Conservation (phyloP, 2,113 vertebrate genomes). For the Oreochromis tanganicae region DNA sequence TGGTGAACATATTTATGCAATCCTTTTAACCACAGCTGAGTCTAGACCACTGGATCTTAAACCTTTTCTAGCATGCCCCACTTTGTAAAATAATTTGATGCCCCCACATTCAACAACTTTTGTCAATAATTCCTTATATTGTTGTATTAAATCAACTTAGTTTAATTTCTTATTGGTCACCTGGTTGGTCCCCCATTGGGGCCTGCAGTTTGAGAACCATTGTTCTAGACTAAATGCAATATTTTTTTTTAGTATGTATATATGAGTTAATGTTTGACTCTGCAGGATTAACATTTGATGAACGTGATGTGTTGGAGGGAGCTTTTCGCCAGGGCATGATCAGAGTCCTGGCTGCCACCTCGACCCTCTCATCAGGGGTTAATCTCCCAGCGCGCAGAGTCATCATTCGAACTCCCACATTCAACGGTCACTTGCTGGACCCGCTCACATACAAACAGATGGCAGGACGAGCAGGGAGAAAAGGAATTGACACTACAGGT, state of each 20-base stretch:
- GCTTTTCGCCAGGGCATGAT: conserved; percentile 87
- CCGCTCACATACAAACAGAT: conserved; percentile 95
- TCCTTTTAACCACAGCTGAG: not conserved
- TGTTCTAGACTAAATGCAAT: not conserved
- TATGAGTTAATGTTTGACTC: not conserved
- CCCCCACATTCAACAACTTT: not conserved
- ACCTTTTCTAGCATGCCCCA: not conserved
- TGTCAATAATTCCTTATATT: not conserved
- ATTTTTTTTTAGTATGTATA: not conserved
- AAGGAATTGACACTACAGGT: conserved; percentile 89
- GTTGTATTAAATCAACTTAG: not conserved
- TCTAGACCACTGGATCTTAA: not conserved
- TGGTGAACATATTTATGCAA: conserved; percentile 69
- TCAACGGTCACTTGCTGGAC: conserved; percentile 84
- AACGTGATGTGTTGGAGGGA: conserved; percentile 89
- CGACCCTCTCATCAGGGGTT: conserved; percentile 94
- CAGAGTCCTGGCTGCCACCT: conserved; percentile 86
- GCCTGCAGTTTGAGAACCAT: not conserved
- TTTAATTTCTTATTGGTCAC: not conserved
- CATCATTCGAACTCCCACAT: conserved; percentile 88
- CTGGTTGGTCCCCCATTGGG: not conserved
- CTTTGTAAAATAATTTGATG: not conserved
- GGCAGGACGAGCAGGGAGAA: conserved; percentile 92
- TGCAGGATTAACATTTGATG: conserved; percentile 92
- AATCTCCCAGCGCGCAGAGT: conserved; percentile 94